Base-by-base conservation (phyloP, 2,113 vertebrate species). In the Nannobrachium achirus region DNA sequence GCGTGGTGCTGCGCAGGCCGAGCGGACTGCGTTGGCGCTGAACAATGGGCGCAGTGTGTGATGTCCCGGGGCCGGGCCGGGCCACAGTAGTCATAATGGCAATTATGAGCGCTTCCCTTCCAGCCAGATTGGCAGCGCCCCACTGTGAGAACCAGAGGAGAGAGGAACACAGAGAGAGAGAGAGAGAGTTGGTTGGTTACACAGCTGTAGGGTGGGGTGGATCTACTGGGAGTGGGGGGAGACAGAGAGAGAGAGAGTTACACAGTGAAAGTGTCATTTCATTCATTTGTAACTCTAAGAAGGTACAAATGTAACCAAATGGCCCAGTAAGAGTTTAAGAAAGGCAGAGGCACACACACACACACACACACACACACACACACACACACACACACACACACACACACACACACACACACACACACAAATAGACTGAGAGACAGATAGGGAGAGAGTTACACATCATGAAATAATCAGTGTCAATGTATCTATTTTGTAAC, bases 41-140 rank as follows among this genome's bases (percentile, higher is more conserved):
- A 86, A 88, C 86, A 91, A 87, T 89, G 80, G 69, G 75, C 9
- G 73, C 79, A 73, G 78, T 89, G 83, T 86, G 83, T 81, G 81
- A 86, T 83, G 80, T 81, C 25, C 25, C 6, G 25, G n/a, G 25
- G 25, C 25, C 25, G 25, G 25, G 71, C 65, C 55, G 69, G 73
- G 57, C 72, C 42, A 52, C 72, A 67, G 80, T 74, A 81, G 82
- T 81, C 79, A 82, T 85, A 82, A 88, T 82, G 85, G 69, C 83
- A 85, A 89, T 88, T 84, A 84, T 82, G 83, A 74, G 76, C 78
- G 78, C 63, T 77, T 48, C 63, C 13, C 63, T 77, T 48, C 63
- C 13, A 63, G 75, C 55, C 62, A 78, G 83, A 84, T 73, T 80
- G 75, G 81, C 69, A 62, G 61, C 56, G 68, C 73, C 56, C 71